Conservation (phyloP, 2,797 vertebrate species). For the Aplochiton taeniatus region DNA sequence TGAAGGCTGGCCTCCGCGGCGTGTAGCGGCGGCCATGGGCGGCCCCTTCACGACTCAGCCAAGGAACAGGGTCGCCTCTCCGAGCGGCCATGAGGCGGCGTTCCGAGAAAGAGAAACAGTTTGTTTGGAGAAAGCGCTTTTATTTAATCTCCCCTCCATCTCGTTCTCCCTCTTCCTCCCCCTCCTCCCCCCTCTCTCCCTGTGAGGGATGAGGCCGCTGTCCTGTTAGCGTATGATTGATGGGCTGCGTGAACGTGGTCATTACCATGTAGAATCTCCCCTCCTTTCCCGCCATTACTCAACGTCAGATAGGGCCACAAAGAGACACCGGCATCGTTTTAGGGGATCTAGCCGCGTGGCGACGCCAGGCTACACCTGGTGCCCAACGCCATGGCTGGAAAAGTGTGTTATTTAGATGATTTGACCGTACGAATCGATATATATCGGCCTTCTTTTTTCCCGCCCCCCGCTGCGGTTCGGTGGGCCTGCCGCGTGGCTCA, state of each 20-base stretch:
- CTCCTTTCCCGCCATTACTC: conserved; percentile 64
- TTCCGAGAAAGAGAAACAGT: conserved; percentile 35
- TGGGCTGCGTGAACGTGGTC: conserved; percentile 67
- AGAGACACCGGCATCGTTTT: conserved; percentile 56
- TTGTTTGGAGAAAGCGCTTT: conserved; percentile 41
- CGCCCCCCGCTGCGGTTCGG: too few relatives aligned
- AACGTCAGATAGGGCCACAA: conserved; percentile 59
- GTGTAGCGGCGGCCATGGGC: too few relatives aligned
- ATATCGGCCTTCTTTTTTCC: too few relatives aligned
- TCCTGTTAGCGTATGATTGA: conserved; percentile 68
- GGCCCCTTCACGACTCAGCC: too few relatives aligned
- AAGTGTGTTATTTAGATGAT: too few relatives aligned
- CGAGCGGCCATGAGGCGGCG: too few relatives aligned
- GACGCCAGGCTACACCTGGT: conserved; percentile 31
- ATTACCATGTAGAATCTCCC: conserved; percentile 68
- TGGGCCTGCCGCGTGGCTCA: too few relatives aligned
- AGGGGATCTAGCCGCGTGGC: conserved; percentile 62
- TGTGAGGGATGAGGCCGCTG: conserved; percentile 57
- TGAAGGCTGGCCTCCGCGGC: too few relatives aligned
- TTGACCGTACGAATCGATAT: too few relatives aligned
- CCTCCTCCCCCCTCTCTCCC: conserved; percentile 36
- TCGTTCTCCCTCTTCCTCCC: conserved; percentile 31
- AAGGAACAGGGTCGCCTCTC: background rate
- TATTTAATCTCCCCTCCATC: too few relatives aligned
- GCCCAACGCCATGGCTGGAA: background rate